phyloP scores from a whole-genome alignment of 2,888 invertebrate species.

The Dasysyrphus albostriatus region DNA sequence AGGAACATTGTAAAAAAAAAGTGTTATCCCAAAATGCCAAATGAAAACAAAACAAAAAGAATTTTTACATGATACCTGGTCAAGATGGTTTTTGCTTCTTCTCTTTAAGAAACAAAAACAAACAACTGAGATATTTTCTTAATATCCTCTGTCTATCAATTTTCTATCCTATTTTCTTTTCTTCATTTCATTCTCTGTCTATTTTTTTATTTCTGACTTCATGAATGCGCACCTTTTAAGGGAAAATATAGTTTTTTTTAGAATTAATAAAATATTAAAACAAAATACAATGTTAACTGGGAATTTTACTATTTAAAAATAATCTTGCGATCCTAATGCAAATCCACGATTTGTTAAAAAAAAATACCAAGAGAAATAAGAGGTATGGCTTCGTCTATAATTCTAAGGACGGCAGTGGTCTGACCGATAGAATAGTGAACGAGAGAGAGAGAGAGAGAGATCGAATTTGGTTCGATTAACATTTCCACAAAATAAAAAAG shows the following conservation, averaged over 20 bases:
- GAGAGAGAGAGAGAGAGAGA: too few species aligned
- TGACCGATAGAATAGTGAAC: too few species aligned
- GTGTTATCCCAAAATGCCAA: constrained; percentile 44
- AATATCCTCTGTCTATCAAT: constrained; percentile 32
- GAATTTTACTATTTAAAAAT: neutral
- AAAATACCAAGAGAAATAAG: too few species aligned
- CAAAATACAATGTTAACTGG: too few species aligned
- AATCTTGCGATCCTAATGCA: too few species aligned
- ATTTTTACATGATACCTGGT: constrained; percentile 65
- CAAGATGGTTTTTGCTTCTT: constrained; percentile 44
- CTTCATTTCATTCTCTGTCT: constrained; percentile 37
- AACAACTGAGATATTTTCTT: constrained; percentile 36
- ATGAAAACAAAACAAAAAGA: constrained; percentile 7
- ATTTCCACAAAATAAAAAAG: too few species aligned
- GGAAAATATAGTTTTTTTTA: constrained; percentile 52
- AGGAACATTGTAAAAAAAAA: constrained; percentile 78
- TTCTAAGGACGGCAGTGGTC: too few species aligned
- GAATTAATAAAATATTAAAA: constrained; percentile 37
- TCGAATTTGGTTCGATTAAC: too few species aligned
- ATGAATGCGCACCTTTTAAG: constrained; percentile 17
- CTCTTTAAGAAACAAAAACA: neutral
- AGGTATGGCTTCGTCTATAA: too few species aligned
- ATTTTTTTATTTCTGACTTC: constrained; percentile 19
- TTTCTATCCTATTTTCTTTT: constrained; percentile 48
- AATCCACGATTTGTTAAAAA: too few species aligned